Percentiles rank a stretch among this genome's conserved stretches.
These are phyloP conservation scores for Drosophila willistoni DNA, from an alignment of 1,140 invertebrate genomes.

Conservation along the genomic window DNA sequence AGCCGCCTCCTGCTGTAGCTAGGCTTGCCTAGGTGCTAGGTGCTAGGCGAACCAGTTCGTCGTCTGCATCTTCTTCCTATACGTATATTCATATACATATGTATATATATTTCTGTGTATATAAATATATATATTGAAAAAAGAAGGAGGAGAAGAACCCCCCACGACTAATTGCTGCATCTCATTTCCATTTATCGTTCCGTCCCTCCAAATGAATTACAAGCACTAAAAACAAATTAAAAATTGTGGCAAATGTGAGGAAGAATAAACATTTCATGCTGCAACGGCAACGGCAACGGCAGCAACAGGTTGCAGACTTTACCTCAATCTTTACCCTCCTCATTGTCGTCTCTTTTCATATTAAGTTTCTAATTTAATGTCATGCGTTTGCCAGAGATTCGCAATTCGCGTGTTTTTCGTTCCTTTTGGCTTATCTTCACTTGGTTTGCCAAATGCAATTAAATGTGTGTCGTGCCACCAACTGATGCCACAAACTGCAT, in stretches of 20 bases:
- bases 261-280: slow-evolving; percentile 14
- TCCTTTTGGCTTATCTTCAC: slow-evolving; percentile 11
- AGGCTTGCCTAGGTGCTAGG: neutral
- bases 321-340: slow-evolving; percentile 20
- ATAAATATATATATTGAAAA: neutral
- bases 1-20: slow-evolving; percentile 5
- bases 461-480: slow-evolving; percentile 65
- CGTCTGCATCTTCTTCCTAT: too few species aligned
- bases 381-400: slow-evolving; percentile 27
- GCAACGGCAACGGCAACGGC: neutral
- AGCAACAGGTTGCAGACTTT: slow-evolving; percentile 2
- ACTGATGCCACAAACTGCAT: slow-evolving; percentile 9
- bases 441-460: slow-evolving; percentile 74
- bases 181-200: slow-evolving; percentile 73
- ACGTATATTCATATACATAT: too few species aligned
- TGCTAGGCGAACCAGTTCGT: slow-evolving; percentile 12
- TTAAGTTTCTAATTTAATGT: slow-evolving; percentile 70
- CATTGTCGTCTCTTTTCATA: slow-evolving; percentile 34
- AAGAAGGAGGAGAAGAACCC: slow-evolving; percentile 46
- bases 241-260: slow-evolving; percentile 66
- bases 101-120: too few species aligned
- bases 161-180: slow-evolving; percentile 71
- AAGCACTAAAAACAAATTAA: slow-evolving; percentile 69
- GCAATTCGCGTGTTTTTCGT: slow-evolving; percentile 40
- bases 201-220: slow-evolving; percentile 61